A percentile compares a stretch with the other conserved stretches of the same genome.
phyloP scores from a whole-genome alignment of 2,113 vertebrate species.

The Oreotrochilus melanogaster region DNA sequence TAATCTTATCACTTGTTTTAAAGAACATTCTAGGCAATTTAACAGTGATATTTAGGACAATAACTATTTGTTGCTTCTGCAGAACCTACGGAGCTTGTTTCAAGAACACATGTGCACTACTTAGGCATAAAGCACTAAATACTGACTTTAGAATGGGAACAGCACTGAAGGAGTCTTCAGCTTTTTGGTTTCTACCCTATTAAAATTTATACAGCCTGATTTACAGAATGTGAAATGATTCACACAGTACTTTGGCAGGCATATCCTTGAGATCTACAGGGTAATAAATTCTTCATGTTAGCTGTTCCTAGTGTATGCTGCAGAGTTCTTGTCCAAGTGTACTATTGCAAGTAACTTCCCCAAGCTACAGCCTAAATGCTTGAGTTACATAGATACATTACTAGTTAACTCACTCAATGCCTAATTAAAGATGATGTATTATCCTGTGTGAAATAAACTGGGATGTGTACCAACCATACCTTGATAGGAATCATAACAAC shows the following conservation, averaged over 20 bases:
- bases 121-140: neutral
- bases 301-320: neutral
- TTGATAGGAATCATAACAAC: neutral
- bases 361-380: neutral
- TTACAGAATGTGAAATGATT: neutral
- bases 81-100: neutral
- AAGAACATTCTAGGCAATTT: neutral
- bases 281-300: neutral
- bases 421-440: neutral
- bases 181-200: neutral
- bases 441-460: neutral
- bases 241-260: accelerated
- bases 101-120: accelerated
- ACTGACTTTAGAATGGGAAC: neutral
- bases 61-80: neutral
- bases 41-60: neutral
- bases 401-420: neutral
- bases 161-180: neutral
- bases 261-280: neutral
- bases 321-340: neutral
- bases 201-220: neutral
- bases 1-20: neutral
- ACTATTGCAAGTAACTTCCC: neutral
- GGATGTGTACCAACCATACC: neutral
- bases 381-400: neutral